A percentile compares a stretch with the other conserved stretches of the same genome.
These are phyloP conservation scores for Grallaria varia DNA, from an alignment of 2,113 vertebrate species.

Conservation along the genomic window DNA sequence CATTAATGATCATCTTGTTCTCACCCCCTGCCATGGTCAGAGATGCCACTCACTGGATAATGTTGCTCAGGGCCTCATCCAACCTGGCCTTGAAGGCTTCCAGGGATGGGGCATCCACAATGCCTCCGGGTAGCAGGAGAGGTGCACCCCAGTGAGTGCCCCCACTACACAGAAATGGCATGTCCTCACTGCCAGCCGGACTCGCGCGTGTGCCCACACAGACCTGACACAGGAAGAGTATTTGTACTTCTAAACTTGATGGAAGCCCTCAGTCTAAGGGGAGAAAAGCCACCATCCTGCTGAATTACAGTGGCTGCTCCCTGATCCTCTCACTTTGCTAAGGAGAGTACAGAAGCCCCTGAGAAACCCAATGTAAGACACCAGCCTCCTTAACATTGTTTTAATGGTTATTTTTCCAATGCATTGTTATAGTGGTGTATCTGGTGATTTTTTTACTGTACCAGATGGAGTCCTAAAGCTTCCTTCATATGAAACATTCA, in stretches of 20 bases:
- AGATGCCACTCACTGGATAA: too few relatives aligned
- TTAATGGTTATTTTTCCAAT: neutral
- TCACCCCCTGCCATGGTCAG: neutral
- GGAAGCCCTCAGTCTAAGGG: neutral
- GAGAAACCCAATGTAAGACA: neutral
- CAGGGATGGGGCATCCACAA: neutral
- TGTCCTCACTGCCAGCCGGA: neutral
- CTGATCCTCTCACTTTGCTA: neutral
- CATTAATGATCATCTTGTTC: neutral
- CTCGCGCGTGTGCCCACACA: neutral
- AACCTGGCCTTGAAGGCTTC: neutral
- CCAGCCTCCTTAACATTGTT: neutral
- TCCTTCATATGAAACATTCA: slow-evolving; percentile 11
- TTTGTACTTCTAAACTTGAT: neutral
- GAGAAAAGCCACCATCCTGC: neutral
- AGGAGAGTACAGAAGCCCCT: neutral
- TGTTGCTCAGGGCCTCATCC: neutral
- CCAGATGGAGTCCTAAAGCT: slow-evolving; percentile 33
- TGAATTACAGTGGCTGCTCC: neutral
- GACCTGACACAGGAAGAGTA: neutral
- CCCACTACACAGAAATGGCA: neutral
- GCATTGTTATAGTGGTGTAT: neutral
- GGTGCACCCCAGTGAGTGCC: neutral
- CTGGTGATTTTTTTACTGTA: slow-evolving; percentile 28
- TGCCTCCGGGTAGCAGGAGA: neutral